These are phyloP conservation scores for Pararge aegeria DNA, from an alignment of 1,140 invertebrate species.

Conservation along the genomic window DNA sequence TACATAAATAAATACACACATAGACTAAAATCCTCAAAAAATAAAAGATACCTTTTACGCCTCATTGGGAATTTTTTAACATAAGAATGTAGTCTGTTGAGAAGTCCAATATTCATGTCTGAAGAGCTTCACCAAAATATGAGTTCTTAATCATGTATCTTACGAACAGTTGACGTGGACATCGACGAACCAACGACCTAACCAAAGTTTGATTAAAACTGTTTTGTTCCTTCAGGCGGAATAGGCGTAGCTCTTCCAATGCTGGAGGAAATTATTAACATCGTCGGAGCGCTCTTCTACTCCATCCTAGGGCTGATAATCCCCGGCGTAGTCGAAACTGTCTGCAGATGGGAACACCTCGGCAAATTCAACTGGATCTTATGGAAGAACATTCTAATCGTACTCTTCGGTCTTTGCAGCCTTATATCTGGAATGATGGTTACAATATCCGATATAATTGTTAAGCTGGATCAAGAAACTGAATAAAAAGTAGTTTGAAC, in stretches of 20 bases:
- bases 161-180: too few relatives aligned
- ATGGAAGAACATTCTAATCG: slow-evolving; percentile 83
- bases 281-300: slow-evolving; percentile 94
- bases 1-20: too few relatives aligned
- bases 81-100: too few relatives aligned
- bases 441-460: slow-evolving; percentile 57
- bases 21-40: too few relatives aligned
- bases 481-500: slow-evolving; percentile 5
- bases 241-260: slow-evolving; percentile 89
- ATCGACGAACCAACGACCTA: too few relatives aligned
- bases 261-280: slow-evolving; percentile 91
- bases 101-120: too few relatives aligned
- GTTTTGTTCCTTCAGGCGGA: slow-evolving; percentile 83
- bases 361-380: slow-evolving; percentile 84
- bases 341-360: slow-evolving; percentile 83
- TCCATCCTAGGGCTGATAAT: slow-evolving; percentile 91
- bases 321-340: slow-evolving; percentile 91
- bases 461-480: slow-evolving; percentile 22
- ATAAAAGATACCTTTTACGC: too few relatives aligned
- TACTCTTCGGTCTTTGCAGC: slow-evolving; percentile 82
- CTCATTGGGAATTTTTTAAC: too few relatives aligned
- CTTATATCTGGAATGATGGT: slow-evolving; percentile 81
- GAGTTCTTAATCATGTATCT: too few relatives aligned
- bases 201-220: too few relatives aligned
- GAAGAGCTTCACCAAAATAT: too few relatives aligned